Evolutionary conservation across 2,797 vertebrate genomes (phyloP).

Genomic region (Anolis apletophallus): DNA sequence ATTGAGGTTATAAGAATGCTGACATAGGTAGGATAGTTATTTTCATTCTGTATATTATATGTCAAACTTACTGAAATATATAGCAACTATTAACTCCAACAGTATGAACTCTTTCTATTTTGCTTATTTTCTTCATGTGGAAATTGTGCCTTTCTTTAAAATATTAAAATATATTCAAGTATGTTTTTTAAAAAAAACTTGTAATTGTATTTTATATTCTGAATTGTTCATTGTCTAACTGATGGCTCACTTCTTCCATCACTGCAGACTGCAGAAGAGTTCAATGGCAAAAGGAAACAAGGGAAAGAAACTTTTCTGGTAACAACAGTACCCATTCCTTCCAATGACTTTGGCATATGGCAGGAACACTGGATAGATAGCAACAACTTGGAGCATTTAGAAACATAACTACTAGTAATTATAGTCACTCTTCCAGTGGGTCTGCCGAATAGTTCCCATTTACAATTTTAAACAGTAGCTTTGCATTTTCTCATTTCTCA

Average conservation of each 20-base stretch:
- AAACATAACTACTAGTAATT: neutral
- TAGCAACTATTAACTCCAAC: neutral
- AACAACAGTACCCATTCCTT: neutral
- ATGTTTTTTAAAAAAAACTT: neutral
- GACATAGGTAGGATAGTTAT: conserved; percentile 14
- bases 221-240: neutral
- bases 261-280: neutral
- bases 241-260: neutral
- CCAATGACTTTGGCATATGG: neutral
- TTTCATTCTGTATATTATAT: neutral
- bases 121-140: neutral
- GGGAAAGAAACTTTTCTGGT: neutral
- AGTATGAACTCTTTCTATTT: neutral
- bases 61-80: neutral
- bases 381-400: neutral
- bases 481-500: neutral
- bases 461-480: neutral
- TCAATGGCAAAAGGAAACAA: neutral
- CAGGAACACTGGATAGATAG: neutral
- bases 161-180: neutral
- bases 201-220: neutral
- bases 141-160: neutral
- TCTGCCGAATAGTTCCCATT: neutral
- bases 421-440: neutral
- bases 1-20: conserved; percentile 18